A percentile compares a stretch with the other conserved stretches of the same genome.
These are phyloP conservation scores for Amniataba percoides DNA, from an alignment of 2,797 vertebrate species.

Conservation along the genomic window DNA sequence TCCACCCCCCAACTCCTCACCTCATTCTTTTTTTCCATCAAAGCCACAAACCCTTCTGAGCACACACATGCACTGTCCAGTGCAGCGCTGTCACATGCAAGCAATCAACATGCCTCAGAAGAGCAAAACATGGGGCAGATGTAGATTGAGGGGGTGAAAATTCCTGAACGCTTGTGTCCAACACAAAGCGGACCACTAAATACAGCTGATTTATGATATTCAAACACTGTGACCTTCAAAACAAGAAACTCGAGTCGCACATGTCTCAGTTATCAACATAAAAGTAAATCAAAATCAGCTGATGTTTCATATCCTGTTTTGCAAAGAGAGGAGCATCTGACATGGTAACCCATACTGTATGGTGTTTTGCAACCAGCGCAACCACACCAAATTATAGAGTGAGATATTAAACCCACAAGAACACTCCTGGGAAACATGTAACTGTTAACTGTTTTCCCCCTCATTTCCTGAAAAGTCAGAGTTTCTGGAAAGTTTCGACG, in stretches of 20 bases:
- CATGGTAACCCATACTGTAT: conserved; percentile 1
- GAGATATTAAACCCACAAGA: conserved; percentile 35
- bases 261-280: conserved; percentile 40
- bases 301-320: conserved; percentile 48
- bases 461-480: conserved; percentile 18
- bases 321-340: conserved; percentile 10
- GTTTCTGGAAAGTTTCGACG: conserved; percentile 2
- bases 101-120: conserved; percentile 60
- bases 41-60: conserved; percentile 38
- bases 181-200: conserved; percentile 45
- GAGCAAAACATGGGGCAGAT: conserved; percentile 63
- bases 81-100: conserved; percentile 53
- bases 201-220: conserved; percentile 56
- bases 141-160: conserved; percentile 27
- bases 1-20: no score
- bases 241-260: conserved; percentile 42
- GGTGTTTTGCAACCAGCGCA: conserved; percentile 21
- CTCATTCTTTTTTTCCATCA: neutral
- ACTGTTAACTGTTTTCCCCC: neutral
- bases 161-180: conserved; percentile 47
- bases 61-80: conserved; percentile 35
- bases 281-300: conserved; percentile 41
- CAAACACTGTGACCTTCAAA: conserved; percentile 43
- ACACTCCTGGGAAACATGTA: neutral
- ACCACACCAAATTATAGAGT: conserved; percentile 29